These are phyloP conservation scores for Eupsilia transversa DNA, from an alignment of 2,888 invertebrate genomes.

Conservation along the genomic window DNA sequence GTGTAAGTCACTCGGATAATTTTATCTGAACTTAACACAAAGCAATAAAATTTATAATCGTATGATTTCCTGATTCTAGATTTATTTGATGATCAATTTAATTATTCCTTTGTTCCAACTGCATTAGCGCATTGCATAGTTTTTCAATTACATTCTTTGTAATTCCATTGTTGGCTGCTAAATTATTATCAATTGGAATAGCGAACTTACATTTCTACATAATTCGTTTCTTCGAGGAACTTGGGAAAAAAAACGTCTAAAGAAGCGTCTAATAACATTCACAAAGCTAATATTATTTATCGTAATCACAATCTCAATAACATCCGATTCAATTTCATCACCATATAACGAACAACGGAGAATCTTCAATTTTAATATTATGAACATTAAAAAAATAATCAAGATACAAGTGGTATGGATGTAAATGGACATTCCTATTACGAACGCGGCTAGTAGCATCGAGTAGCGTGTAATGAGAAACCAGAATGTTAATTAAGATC, in stretches of 20 bases:
- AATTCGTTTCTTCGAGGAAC: slow-evolving; percentile 56
- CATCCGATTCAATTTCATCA: slow-evolving; percentile 83
- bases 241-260: slow-evolving; percentile 46
- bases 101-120: slow-evolving; percentile 68
- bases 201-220: slow-evolving; percentile 56
- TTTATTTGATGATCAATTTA: slow-evolving; percentile 59
- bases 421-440: slow-evolving; percentile 88
- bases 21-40: slow-evolving; percentile 44
- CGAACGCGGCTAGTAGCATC: slow-evolving; percentile 84
- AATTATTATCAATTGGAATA: slow-evolving; percentile 60
- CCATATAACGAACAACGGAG: slow-evolving; percentile 73
- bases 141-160: slow-evolving; percentile 57
- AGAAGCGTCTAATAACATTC: slow-evolving; percentile 63
- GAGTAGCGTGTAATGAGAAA: slow-evolving; percentile 90
- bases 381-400: slow-evolving; percentile 81
- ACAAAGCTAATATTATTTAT: slow-evolving; percentile 71
- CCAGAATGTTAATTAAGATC: slow-evolving; percentile 90
- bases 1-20: slow-evolving; percentile 27
- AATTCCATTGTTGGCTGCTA: slow-evolving; percentile 53
- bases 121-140: slow-evolving; percentile 55
- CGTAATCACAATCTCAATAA: slow-evolving; percentile 70
- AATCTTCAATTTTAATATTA: slow-evolving; percentile 74
- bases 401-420: slow-evolving; percentile 82
- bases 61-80: slow-evolving; percentile 35
- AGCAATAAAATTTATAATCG: slow-evolving; percentile 53